A percentile compares a stretch with the other conserved stretches of the same genome.
Evolutionary conservation across 2,888 invertebrate genomes (phyloP).

Genomic region (Erynnis tages): DNA sequence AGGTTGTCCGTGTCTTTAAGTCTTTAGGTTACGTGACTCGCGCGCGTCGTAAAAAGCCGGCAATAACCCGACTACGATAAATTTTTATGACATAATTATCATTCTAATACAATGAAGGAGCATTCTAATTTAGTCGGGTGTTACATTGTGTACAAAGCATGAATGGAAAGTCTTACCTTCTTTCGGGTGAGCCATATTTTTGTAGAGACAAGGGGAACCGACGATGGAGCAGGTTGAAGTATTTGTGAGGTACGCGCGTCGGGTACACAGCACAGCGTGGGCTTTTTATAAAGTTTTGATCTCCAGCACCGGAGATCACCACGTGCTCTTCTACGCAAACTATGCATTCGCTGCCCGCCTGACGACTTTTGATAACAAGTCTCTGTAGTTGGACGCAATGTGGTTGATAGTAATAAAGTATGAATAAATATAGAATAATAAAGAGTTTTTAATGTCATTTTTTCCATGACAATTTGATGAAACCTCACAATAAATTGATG

Average conservation of each 20-base stretch:
- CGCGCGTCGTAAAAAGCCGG: conserved; percentile 30
- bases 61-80: conserved; percentile 28
- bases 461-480: no score
- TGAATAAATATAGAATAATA: conserved; percentile 13
- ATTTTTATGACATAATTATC: background rate
- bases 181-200: conserved; percentile 65
- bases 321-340: conserved; percentile 60
- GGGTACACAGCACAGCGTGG: conserved; percentile 46
- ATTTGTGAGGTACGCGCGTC: conserved; percentile 52
- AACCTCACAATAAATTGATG: no score
- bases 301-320: conserved; percentile 50
- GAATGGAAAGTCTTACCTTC: conserved; percentile 62
- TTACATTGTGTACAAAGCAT: conserved; percentile 31
- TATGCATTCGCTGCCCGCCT: conserved; percentile 46
- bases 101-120: background rate
- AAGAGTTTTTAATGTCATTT: conserved; percentile 18
- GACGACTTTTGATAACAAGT: conserved; percentile 60
- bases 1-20: conserved; percentile 25
- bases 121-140: conserved; percentile 36
- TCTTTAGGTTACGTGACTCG: conserved; percentile 14
- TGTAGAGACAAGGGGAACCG: conserved; percentile 32
- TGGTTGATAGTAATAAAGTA: conserved; percentile 44
- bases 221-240: conserved; percentile 42
- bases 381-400: conserved; percentile 35
- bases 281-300: conserved; percentile 71